These are phyloP conservation scores for Diuraphis noxia DNA, from an alignment of 1,140 invertebrate species.

Conservation along the genomic window DNA sequence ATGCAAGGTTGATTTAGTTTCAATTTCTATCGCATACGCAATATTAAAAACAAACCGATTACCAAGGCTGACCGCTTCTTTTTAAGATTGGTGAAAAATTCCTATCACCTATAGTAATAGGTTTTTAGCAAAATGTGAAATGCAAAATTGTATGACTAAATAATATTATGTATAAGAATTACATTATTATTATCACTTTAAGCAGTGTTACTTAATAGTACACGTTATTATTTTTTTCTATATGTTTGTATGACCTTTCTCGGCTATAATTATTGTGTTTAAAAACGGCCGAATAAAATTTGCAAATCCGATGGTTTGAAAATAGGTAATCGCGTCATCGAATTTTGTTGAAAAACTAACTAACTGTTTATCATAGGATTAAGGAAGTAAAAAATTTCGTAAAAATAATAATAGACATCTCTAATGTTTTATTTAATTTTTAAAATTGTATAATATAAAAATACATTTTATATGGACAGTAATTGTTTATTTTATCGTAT, in stretches of 20 bases:
- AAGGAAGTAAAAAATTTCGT: neutral
- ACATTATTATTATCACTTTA: neutral
- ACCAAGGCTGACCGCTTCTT: constrained; percentile 29
- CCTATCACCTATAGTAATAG: neutral
- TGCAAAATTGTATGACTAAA: constrained; percentile 1
- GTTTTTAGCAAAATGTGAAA: constrained; percentile 4
- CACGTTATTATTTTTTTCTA: neutral
- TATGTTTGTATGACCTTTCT: neutral
- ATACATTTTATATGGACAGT: neutral
- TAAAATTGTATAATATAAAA: neutral
- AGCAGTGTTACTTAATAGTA: neutral
- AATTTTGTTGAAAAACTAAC: neutral
- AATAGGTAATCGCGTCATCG: neutral
- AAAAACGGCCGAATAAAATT: neutral
- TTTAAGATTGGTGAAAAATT: constrained; percentile 4
- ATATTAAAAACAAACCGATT: constrained; percentile 7
- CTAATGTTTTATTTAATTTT: neutral
- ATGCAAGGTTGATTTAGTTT: constrained; percentile 37
- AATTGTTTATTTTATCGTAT: neutral
- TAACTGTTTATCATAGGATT: neutral
- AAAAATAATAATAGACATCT: neutral
- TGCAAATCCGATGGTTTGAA: neutral
- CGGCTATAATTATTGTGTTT: constrained; percentile 12
- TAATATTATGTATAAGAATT: neutral
- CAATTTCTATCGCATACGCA: constrained; percentile 21